A percentile compares a stretch with the other conserved stretches of the same genome.
phyloP scores from a whole-genome alignment of 2,113 vertebrate species.

The Upupa epops region DNA sequence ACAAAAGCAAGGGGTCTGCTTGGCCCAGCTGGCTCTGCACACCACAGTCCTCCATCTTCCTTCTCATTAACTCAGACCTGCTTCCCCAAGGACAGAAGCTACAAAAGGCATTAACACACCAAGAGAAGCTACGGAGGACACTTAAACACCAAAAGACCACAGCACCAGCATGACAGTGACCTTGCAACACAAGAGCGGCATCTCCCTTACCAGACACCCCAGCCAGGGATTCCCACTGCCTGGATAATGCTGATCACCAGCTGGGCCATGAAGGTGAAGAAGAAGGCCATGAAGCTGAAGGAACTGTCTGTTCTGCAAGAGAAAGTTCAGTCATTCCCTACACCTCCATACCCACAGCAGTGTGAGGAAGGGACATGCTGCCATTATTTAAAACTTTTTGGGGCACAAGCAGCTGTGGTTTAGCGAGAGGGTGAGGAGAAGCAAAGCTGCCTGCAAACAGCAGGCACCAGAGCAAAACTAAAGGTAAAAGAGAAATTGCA shows the following conservation, averaged over 20 bases:
- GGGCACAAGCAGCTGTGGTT: not conserved
- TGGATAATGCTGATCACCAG: slow-evolving; percentile 95
- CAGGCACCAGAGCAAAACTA: not conserved
- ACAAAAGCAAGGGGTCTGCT: fast-evolving
- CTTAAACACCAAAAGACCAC: not conserved
- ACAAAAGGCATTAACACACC: not conserved
- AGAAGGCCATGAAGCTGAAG: slow-evolving; percentile 99
- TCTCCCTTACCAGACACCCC: slow-evolving; percentile 94
- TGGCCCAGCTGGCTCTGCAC: not conserved
- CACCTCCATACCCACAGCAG: not conserved
- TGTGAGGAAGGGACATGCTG: not conserved
- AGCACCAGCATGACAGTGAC: fast-evolving
- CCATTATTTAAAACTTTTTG: fast-evolving
- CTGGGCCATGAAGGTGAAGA: slow-evolving; percentile 98
- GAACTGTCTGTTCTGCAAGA: slow-evolving; percentile 92
- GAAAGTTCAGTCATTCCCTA: not conserved
- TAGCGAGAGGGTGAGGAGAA: not conserved
- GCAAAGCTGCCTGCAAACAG: not conserved
- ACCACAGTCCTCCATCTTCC: not conserved
- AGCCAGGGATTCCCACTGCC: slow-evolving; percentile 94
- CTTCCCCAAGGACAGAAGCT: not conserved
- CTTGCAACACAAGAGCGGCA: not conserved
- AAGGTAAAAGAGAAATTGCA: not conserved
- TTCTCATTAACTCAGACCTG: not conserved
- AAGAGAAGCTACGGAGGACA: not conserved